Evolutionary conservation across 1,140 invertebrate genomes (phyloP).

Genomic region (Neodiprion lecontei): DNA sequence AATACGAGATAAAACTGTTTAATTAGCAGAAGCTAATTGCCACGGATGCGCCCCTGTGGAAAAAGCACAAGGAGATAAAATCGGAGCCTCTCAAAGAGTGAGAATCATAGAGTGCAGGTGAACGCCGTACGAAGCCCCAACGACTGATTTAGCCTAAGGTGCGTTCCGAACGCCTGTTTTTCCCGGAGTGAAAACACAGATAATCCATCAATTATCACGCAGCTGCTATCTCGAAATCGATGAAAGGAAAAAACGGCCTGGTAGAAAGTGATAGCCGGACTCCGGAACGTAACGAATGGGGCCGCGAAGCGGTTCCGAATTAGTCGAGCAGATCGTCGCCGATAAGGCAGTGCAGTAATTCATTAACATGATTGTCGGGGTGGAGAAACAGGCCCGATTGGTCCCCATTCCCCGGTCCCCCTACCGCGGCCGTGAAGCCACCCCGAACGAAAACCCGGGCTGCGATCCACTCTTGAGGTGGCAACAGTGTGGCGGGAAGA

Average conservation of each 20-base stretch:
- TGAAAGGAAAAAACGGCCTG: neutral
- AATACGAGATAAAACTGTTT: neutral
- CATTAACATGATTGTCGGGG: slow-evolving; percentile 46
- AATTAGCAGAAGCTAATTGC: too few relatives aligned
- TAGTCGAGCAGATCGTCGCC: slow-evolving; percentile 36
- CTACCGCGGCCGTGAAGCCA: neutral
- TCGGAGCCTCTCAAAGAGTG: too few relatives aligned
- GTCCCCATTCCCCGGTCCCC: neutral
- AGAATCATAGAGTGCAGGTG: too few relatives aligned
- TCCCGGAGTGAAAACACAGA: too few relatives aligned
- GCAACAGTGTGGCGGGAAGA: slow-evolving; percentile 55
- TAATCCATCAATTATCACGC: too few relatives aligned
- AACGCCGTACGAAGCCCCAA: too few relatives aligned
- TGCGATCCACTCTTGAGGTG: slow-evolving; percentile 42
- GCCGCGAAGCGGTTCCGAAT: slow-evolving; percentile 33
- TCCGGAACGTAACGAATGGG: slow-evolving; percentile 1
- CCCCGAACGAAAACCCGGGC: neutral
- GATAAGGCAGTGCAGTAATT: slow-evolving; percentile 42
- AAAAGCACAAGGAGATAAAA: too few relatives aligned
- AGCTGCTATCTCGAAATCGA: too few relatives aligned
- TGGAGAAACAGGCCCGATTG: slow-evolving; percentile 21
- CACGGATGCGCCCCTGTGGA: too few relatives aligned
- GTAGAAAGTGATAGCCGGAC: too few relatives aligned
- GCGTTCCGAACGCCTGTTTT: too few relatives aligned
- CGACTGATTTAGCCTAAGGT: too few relatives aligned